Evolutionary conservation across 2,888 invertebrate species (phyloP), one percentile per base, ranked within the genome.

Genomic region (Willowsia nigromaculata): DNA sequence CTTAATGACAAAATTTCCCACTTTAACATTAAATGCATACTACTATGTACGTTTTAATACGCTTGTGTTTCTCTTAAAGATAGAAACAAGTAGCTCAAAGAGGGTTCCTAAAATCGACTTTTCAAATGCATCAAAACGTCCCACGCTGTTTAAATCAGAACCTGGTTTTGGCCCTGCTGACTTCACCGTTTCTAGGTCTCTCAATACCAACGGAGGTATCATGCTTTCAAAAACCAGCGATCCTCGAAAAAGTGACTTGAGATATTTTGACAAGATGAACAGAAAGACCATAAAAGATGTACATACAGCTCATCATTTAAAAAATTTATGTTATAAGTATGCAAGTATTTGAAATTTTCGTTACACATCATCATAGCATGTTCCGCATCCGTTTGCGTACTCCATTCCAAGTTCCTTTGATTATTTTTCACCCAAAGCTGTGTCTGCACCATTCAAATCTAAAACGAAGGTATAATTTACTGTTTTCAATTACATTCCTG

Each of bases 391-490:
- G 2, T 82, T 78, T 30, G 65, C 50, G 13, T 68, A 78, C 43
- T 56, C 22, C 4, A 80, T 89, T 25, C 84, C 89, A n/a, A 80
- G 83, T 27, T 47, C 7, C 53, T 88, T 91, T 22, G 91, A 91
- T 30, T 62, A 76, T 11, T n/a, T 74, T 13, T 68, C 88, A 33
- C 87, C 91, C 0, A 91, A 91, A 33, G 91, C 92, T 27, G 89
- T 90, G 1, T 85, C 88, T 0, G 91, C 91, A 62, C 92, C 92
- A n/a, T 92, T 92, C 71, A 92, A 91, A 82, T 91, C 91, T 15
- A 80, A 53, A 80, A 87, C 90, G 37, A 83, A 90, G 37, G 89
- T 90, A 68, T n/a, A 84, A 37, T 25, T 30, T 3, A 37, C n/a
- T n/a, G 5, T 30, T 11, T 43, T 4, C 53, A 53, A n/a, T n/a